Base-by-base conservation (phyloP, 2,113 vertebrate genomes). In the Antennarius striatus region DNA sequence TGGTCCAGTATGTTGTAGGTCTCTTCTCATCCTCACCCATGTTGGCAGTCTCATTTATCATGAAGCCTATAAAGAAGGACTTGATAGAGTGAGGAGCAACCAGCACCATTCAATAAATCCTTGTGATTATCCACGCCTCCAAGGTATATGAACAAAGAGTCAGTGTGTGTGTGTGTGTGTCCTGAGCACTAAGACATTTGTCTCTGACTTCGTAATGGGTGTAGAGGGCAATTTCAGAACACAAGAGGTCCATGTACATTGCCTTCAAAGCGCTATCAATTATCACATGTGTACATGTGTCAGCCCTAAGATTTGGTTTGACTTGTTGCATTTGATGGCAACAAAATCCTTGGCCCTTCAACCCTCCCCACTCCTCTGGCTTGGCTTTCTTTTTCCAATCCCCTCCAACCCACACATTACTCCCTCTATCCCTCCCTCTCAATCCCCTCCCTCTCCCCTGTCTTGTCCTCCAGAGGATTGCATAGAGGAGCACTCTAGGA, bases 61-160 rank as follows among this genome's bases (percentile, higher is more conserved):
- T 1, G 0, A 7, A 55, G 65, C 85, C 84, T 81, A 86, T 91
- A 90, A 86, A 89, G 81, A 78, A 83, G 54, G 86, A 83, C 86
- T 86, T 89, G 89, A 89, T 85, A 74, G 91, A 89, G 84, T 84
- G 83, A 89, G 88, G 85, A 79, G 87, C 68, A 68, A 81, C 83
- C 82, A 82, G 79, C 75, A 75, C 73, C 80, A 83, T 88, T 91
- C 91, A 90, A 91, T 91, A 91, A 91, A 90, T 92, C 89, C 89
- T 86, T 69, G 75, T 87, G 84, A 91, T 92, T 91, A 91, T 88
- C 89, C 89, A 86, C 67, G 67, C 77, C 88, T 82, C 79, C 79
- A 60, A 87, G 83, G 81, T 83, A 79, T 77, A 65, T 59, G 73
- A 68, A 62, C 67, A 62, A 53, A 66, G 70, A 71, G 71, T 58